phyloP scores from a whole-genome alignment of 1,140 invertebrate genomes.

The Bombus balteatus region DNA sequence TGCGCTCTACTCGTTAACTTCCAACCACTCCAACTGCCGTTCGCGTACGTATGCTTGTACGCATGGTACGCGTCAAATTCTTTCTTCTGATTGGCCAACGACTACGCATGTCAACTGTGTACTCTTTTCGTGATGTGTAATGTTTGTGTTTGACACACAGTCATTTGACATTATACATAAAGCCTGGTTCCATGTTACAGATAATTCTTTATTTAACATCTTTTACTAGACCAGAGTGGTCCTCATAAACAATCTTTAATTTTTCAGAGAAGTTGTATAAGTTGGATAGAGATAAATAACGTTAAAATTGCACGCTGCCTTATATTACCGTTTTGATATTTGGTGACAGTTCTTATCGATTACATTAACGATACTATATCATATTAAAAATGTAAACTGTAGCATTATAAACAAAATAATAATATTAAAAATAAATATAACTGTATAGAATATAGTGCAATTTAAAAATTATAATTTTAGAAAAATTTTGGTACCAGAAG shows the following conservation, averaged over 20 bases:
- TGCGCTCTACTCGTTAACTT: constrained; percentile 47
- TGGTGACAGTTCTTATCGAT: too few species aligned
- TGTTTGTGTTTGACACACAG: too few species aligned
- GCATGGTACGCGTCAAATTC: constrained; percentile 53
- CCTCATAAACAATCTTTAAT: too few species aligned
- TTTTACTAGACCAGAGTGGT: not conserved
- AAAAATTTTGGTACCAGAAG: not conserved
- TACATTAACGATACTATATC: too few species aligned
- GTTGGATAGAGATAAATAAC: not conserved
- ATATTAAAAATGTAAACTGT: not conserved
- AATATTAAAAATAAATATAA: not conserved
- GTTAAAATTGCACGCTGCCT: not conserved
- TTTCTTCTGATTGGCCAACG: constrained; percentile 32
- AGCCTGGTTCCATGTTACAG: not conserved
- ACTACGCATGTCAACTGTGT: constrained; percentile 36
- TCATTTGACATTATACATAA: constrained; percentile 3
- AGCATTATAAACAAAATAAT: not conserved
- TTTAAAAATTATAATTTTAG: not conserved
- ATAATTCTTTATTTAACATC: not conserved
- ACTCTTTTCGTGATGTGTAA: too few species aligned
- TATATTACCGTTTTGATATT: not conserved
- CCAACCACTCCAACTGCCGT: constrained; percentile 51
- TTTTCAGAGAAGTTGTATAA: too few species aligned
- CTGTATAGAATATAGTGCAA: not conserved
- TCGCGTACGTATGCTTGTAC: constrained; percentile 30